Evolutionary conservation across 2,888 invertebrate genomes (phyloP).

Genomic region (Morinoia aosen): DNA sequence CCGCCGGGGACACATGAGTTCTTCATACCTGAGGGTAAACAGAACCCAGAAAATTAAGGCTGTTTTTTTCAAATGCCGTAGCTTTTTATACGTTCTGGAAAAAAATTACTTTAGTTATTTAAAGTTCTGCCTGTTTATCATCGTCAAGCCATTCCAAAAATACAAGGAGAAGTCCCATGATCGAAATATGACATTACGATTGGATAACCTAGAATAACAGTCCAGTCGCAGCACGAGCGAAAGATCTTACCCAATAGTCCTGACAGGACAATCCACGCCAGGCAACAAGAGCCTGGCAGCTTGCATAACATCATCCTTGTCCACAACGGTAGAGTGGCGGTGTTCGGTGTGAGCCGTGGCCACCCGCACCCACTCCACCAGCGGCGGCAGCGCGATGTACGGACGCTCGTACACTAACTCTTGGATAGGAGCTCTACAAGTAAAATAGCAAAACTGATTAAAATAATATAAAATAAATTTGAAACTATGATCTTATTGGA

Average conservation of each 20-base stretch:
- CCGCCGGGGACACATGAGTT: conserved; percentile 72
- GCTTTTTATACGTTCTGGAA: not conserved
- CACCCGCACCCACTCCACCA: conserved; percentile 92
- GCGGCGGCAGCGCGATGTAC: conserved; percentile 88
- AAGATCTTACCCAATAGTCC: conserved; percentile 77
- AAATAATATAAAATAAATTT: not conserved
- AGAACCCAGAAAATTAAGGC: conserved; percentile 6
- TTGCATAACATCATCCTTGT: conserved; percentile 89
- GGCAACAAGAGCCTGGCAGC: conserved; percentile 88
- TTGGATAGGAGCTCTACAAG: conserved; percentile 74
- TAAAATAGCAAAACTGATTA: not conserved
- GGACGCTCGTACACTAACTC: conserved; percentile 89
- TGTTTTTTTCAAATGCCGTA: not conserved
- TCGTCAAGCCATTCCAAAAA: not conserved
- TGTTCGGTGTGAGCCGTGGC: conserved; percentile 84
- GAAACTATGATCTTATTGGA: not conserved
- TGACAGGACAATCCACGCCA: conserved; percentile 89
- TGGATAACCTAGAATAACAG: not conserved
- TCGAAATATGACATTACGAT: not conserved
- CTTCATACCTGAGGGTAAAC: conserved; percentile 73
- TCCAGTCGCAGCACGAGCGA: not conserved
- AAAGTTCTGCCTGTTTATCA: not conserved
- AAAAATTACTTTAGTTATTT: not conserved
- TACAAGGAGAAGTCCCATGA: not conserved
- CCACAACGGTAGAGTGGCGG: conserved; percentile 82